Conservation (phyloP, 1,140 invertebrate species). For the Paralvinella palmiformis region DNA sequence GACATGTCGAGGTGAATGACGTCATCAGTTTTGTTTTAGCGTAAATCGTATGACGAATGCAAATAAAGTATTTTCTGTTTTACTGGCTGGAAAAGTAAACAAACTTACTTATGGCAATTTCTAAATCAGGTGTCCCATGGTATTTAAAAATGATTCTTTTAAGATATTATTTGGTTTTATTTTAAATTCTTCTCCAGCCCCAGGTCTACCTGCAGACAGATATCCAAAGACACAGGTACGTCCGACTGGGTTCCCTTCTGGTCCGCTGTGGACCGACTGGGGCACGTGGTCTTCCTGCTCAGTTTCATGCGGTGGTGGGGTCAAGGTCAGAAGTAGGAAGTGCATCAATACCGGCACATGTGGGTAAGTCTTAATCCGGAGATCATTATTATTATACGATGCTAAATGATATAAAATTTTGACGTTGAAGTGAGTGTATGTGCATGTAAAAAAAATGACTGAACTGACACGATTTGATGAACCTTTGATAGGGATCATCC, state of each 20-base stretch:
- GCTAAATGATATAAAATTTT: background rate
- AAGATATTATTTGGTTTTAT: background rate
- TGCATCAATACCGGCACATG: constrained; percentile 5
- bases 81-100: background rate
- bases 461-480: background rate
- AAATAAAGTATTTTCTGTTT: background rate
- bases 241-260: constrained; percentile 3
- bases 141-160: background rate
- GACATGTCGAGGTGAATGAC: background rate
- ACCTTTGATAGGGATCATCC: background rate
- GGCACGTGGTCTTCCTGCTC: constrained; percentile 11
- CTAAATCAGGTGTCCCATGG: background rate
- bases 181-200: background rate
- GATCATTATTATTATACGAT: background rate
- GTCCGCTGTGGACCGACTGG: constrained; percentile 15
- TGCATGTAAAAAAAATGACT: background rate
- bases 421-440: background rate
- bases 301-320: constrained; percentile 11
- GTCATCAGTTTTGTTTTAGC: background rate
- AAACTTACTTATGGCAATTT: background rate
- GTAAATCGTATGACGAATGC: background rate
- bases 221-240: background rate
- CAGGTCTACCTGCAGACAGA: background rate
- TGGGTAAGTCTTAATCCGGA: constrained; percentile 14
- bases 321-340: constrained; percentile 2